Percentiles rank a stretch among this genome's conserved stretches.
Evolutionary conservation across 2,888 invertebrate species (phyloP).

Genomic region (Apamea monoglypha): DNA sequence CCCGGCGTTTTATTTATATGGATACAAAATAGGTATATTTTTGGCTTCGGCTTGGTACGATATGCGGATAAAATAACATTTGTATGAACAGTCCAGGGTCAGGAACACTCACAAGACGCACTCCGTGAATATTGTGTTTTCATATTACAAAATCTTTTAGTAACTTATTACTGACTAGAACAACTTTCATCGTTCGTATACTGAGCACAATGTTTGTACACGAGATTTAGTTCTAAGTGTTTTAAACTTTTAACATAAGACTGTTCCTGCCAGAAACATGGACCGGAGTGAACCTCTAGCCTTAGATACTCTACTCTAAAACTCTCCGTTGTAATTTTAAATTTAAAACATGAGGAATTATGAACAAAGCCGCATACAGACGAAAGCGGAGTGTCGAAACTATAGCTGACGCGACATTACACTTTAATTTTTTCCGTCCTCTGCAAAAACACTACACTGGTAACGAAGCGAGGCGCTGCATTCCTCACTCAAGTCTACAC

Average conservation of each 20-base stretch:
- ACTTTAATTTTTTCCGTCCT: slow-evolving; percentile 10
- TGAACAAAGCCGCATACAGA: slow-evolving; percentile 22
- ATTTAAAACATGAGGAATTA: slow-evolving; percentile 30
- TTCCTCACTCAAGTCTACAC: background rate
- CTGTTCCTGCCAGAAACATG: background rate
- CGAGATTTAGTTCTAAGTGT: slow-evolving; percentile 18
- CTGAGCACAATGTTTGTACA: slow-evolving; percentile 18
- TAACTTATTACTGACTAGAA: slow-evolving; percentile 30
- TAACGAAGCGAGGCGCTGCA: slow-evolving; percentile 16
- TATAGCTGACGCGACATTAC: slow-evolving; percentile 24
- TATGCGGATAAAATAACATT: slow-evolving; percentile 56
- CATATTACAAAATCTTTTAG: slow-evolving; percentile 27
- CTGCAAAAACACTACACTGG: slow-evolving; percentile 13
- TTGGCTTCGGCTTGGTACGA: slow-evolving; percentile 32
- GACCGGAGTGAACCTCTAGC: background rate
- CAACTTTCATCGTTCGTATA: slow-evolving; percentile 11
- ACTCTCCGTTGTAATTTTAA: slow-evolving; percentile 8
- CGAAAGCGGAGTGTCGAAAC: slow-evolving; percentile 28
- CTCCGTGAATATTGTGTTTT: slow-evolving; percentile 29
- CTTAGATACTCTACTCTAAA: background rate
- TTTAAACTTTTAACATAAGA: slow-evolving; percentile 27
- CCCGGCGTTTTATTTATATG: slow-evolving; percentile 44
- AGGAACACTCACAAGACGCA: slow-evolving; percentile 21
- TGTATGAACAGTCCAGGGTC: slow-evolving; percentile 34
- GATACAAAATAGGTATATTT: slow-evolving; percentile 53